Evolutionary conservation across 2,888 invertebrate genomes (phyloP), one percentile per base, ranked within the genome.

Genomic region (Deilephila porcellus): DNA sequence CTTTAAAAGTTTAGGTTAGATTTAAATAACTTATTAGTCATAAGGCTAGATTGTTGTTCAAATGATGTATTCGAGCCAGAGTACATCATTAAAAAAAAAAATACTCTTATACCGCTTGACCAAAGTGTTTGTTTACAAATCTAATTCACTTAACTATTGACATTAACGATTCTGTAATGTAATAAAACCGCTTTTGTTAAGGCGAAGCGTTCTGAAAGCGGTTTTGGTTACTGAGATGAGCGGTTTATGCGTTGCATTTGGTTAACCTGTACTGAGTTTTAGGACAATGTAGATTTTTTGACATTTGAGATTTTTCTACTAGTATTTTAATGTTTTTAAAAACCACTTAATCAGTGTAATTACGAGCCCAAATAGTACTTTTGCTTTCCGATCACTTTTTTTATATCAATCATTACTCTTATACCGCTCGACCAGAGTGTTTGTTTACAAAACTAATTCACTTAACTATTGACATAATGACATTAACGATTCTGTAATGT

Each of bases 131-230:
- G n/a, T n/a, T 91, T 88, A 88, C 85, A 85, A 79, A 80, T 81
- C 82, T 88, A 86, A 89, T 88, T 90, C 83, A 87, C 85, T 89
- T 86, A 85, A 88, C 86, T 83, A 82, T 85, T 84, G 87, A 88
- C 80, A 85, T 86, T 86, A 85, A 82, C 80, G 82, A 80, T 82
- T 79, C 76, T 83, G 82, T 86, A 83, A 83, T 83, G 82, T 86
- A 84, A 85, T 85, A 78, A 81, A 81, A 87, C 83, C 82, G 77
- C 80, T 81, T 76, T 67, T 34, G 76, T 91, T 91, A 91, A 90
- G 91, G 88, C 75, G 81, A 80, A 29, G 14, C 19, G n/a, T 70
- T 70, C 29, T 70, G 70, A 53, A 17, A 70, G 52, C 70, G 29
- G 7, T 29, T 25, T 64, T 52, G 37, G 14, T 0, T 52, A 17